phyloP scores from a whole-genome alignment of 2,888 invertebrate genomes.

The Philonicus albiceps region DNA sequence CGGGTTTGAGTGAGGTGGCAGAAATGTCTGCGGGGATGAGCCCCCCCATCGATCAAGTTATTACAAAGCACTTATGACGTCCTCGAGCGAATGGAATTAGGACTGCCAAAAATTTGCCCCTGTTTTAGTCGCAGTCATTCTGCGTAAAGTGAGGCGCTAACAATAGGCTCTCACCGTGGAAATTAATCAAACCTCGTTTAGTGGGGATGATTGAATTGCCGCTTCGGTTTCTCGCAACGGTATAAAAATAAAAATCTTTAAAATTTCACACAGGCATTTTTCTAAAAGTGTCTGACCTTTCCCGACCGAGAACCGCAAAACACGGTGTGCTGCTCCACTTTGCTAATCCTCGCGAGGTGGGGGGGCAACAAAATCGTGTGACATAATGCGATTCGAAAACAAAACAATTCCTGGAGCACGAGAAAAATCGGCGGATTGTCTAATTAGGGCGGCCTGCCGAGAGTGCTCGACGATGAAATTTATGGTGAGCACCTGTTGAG shows the following conservation, averaged over 20 bases:
- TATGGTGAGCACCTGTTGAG: constrained; percentile 24
- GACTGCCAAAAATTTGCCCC: neutral
- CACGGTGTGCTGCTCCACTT: neutral
- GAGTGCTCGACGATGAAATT: neutral
- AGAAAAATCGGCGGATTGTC: neutral
- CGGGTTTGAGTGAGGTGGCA: neutral
- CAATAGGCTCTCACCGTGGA: neutral
- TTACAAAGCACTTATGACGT: neutral
- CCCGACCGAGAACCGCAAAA: neutral
- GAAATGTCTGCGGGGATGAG: neutral
- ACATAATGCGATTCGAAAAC: neutral
- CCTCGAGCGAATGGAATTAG: neutral
- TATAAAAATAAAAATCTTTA: neutral
- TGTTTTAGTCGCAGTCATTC: neutral
- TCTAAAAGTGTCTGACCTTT: neutral
- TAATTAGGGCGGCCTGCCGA: neutral
- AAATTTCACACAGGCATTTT: neutral
- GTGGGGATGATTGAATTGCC: neutral
- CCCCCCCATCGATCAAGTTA: neutral
- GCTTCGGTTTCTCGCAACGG: neutral
- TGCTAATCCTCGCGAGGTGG: neutral
- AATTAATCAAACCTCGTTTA: neutral
- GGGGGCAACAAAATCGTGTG: neutral
- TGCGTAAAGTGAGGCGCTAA: neutral
- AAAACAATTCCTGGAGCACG: neutral